Conservation (phyloP, 23 tunicate species). For the Halocynthia roretzi region DNA sequence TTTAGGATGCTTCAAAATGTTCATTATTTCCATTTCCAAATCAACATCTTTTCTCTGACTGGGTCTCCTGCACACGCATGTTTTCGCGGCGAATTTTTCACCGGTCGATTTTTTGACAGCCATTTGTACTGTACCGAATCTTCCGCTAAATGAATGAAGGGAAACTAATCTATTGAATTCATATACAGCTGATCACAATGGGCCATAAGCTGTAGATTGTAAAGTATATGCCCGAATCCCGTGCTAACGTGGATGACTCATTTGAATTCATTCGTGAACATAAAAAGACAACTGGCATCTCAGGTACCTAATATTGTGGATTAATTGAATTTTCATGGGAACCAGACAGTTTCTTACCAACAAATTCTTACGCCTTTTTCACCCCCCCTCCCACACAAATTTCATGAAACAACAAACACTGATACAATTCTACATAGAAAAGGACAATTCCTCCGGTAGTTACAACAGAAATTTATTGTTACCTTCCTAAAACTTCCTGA, state of each 20-base stretch:
- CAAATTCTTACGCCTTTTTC: too few relatives aligned
- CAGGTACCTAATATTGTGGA: too few relatives aligned
- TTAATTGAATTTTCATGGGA: too few relatives aligned
- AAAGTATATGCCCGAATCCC: neutral
- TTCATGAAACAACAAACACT: neutral
- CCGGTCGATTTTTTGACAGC: slow-evolving; percentile 49
- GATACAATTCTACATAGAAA: neutral
- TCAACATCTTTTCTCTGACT: slow-evolving; percentile 83
- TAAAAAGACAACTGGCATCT: too few relatives aligned
- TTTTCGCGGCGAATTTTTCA: slow-evolving; percentile 67
- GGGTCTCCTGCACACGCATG: slow-evolving; percentile 57
- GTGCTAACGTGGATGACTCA: neutral
- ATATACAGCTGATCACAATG: neutral
- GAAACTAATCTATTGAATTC: neutral
- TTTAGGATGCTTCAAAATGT: slow-evolving; percentile 55
- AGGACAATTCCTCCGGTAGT: neutral
- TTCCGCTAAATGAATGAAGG: slow-evolving; percentile 36
- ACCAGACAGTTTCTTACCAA: too few relatives aligned
- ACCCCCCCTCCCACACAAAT: too few relatives aligned
- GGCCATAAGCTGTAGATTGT: neutral
- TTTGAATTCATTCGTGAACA: too few relatives aligned
- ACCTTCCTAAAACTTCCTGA: slow-evolving; percentile 14
- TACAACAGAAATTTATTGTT: neutral
- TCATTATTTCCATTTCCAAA: slow-evolving; percentile 73
- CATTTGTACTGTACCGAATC: slow-evolving; percentile 72